Evolutionary conservation across 2,888 invertebrate species (phyloP), one percentile per base, ranked within the genome.

Genomic region (Marasmarcha lunaedactyla): DNA sequence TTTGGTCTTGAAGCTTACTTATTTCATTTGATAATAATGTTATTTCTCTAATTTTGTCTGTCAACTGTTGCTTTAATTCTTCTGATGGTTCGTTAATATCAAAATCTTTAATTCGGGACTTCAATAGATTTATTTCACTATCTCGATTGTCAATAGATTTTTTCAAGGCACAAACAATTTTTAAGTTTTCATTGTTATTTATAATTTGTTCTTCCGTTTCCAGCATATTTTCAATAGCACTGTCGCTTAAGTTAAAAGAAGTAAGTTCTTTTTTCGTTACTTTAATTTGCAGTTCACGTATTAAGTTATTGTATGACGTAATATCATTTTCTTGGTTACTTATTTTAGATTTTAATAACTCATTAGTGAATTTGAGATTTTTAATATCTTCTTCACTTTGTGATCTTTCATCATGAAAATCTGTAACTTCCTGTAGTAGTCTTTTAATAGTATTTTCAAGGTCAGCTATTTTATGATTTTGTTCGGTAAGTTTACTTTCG

Each of bases 181-280:
- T 65, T 38, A 83, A 63, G 44, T 78, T 78, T 48, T 79, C 79
- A 48, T 78, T 76, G 46, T 71, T 79, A 10, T 71, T 62, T 37
- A 73, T 59, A 42, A 71, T 56, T 39, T 62, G 62, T 39, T 76
- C 64, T 62, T 81, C 81, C 41, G 64, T 72, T 1, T 58, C 52
- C 38, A 77, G 59, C 63, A 79, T 65, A 39, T 42, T 54, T 48
- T 72, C 69, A 40, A 78, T 46, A 25, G 59, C 42, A 35, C 42
- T 51, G 15, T 73, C 69, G 43, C 48, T 55, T 14, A 71, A 50
- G 40, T 51, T 49, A 6, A 59, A 34, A 39, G 51, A 53, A 1
- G 49, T 42, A 25, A 52, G 52, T 37, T 67, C 66, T 50, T 64
- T 67, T 13, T 58, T 46, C 1, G 47, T 50, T 15, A 77, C 43